Evolutionary conservation across 1,140 invertebrate species (phyloP).

Genomic region (Papilio machaon): DNA sequence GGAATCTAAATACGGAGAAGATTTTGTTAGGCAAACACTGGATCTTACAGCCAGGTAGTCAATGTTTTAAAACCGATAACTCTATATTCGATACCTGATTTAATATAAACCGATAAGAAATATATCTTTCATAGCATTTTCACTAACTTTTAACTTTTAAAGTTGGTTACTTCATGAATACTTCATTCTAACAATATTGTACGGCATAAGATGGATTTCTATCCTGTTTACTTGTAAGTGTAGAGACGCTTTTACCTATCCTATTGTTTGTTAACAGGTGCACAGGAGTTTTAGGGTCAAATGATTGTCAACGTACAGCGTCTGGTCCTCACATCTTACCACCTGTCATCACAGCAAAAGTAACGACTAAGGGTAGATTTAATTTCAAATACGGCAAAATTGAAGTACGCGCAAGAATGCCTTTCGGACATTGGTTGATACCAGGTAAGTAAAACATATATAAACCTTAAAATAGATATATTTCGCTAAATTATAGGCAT

Average conservation of each 20-base stretch:
- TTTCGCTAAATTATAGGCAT: not conserved
- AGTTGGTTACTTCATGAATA: no score
- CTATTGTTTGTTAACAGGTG: conserved; percentile 75
- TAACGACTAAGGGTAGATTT: conserved; percentile 84
- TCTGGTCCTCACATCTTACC: conserved; percentile 81
- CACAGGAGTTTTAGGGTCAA: conserved; percentile 74
- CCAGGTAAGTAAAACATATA: conserved; percentile 76
- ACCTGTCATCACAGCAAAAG: conserved; percentile 84
- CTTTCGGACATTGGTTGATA: conserved; percentile 88
- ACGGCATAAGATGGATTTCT: no score
- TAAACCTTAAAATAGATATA: not conserved
- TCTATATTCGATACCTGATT: no score
- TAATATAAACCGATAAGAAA: no score
- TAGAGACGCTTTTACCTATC: not conserved
- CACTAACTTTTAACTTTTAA: no score
- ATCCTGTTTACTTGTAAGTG: no score
- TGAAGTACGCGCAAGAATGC: conserved; percentile 87
- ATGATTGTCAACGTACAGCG: conserved; percentile 70
- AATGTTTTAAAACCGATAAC: not conserved
- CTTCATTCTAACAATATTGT: no score
- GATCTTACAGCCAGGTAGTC: conserved; percentile 75
- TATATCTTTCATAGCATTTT: no score
- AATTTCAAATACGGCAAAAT: conserved; percentile 87
- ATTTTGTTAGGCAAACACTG: conserved; percentile 80
- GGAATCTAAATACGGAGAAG: conserved; percentile 81